Evolutionary conservation across 2,888 invertebrate species (phyloP), one percentile per base, ranked within the genome.

Genomic region (Leucophora obtusa): DNA sequence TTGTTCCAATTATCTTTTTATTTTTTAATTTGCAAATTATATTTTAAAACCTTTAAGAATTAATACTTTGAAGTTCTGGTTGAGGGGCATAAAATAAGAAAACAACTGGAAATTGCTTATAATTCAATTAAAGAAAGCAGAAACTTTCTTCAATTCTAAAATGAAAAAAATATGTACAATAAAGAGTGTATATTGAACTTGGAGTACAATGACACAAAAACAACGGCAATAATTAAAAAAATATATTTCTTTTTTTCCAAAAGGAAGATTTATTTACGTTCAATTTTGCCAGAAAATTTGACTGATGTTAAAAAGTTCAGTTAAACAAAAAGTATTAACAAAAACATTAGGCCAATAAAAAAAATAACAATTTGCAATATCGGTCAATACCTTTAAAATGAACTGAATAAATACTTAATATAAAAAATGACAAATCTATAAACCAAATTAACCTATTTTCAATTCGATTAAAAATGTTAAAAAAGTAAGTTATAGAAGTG

Each of bases 71-170:
- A 24, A 24, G 24, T 2, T 24, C 24, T 24, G 24, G 2, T 24
- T 24, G 24, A 24, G 53, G 38, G 35, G 3, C 2, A 33, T 14
- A 6, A 24, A 54, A n/a, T 5, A n/a, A 38, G 9, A 38, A 68
- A 43, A 43, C 17, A 53, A 51, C 35, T 60, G 51, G 15, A 43
- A 47, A 43, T 59, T 47, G n/a, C 47, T 68, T 33, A 47, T 51
- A 1, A 43, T 43, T 35, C 17, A 24, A 38, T n/a, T 43, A 24
- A 11, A 38, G 38, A 18, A 1, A 17, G 6, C 21, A 18, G 11
- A 43, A 43, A 43, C 43, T 43, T 9, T 43, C 43, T 43, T 35
- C 14, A 43, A 14, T 43, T 43, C 14, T 14, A 14, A 43, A 35
- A 35, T 10, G 7, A 35, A 35, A 43, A 6, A 43, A 43, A 14